These are phyloP conservation scores for Acrocephalus scirpaceus DNA, from an alignment of 2,797 vertebrate species.

Conservation along the genomic window DNA sequence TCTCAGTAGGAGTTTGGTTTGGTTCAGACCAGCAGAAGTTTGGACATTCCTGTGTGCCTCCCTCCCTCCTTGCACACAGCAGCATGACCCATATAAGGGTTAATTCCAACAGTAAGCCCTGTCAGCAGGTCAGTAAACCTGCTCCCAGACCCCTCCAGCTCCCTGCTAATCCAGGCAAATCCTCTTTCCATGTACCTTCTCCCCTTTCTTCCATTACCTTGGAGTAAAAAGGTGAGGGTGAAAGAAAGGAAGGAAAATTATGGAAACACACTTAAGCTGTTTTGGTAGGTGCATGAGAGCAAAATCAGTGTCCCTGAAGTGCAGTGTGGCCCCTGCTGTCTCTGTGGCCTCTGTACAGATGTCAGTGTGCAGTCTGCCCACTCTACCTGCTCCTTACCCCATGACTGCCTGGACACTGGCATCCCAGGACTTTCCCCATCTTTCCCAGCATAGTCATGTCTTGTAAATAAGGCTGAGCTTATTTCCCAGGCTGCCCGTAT, in stretches of 20 bases:
- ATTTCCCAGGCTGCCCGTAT: background rate
- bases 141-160: background rate
- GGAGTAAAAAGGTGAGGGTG: background rate
- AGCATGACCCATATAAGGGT: background rate
- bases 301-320: background rate
- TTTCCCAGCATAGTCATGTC: background rate
- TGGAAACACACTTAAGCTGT: background rate
- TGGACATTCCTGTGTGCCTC: background rate
- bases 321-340: background rate
- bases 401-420: background rate
- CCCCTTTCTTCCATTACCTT: background rate
- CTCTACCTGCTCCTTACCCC: background rate
- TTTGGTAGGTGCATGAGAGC: background rate
- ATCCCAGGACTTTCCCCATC: background rate
- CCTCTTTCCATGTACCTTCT: conserved; percentile 19
- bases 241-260: background rate
- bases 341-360: background rate
- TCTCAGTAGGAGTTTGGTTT: background rate
- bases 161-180: conserved; percentile 42
- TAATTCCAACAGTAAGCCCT: conserved; percentile 3
- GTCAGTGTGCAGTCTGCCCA: background rate
- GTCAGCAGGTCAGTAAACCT: conserved; percentile 11
- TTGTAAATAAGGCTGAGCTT: background rate
- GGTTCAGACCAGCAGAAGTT: background rate
- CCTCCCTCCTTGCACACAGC: fast-evolving